phyloP scores from a whole-genome alignment of 2,797 vertebrate genomes.

The Halcyon leucocephala region DNA sequence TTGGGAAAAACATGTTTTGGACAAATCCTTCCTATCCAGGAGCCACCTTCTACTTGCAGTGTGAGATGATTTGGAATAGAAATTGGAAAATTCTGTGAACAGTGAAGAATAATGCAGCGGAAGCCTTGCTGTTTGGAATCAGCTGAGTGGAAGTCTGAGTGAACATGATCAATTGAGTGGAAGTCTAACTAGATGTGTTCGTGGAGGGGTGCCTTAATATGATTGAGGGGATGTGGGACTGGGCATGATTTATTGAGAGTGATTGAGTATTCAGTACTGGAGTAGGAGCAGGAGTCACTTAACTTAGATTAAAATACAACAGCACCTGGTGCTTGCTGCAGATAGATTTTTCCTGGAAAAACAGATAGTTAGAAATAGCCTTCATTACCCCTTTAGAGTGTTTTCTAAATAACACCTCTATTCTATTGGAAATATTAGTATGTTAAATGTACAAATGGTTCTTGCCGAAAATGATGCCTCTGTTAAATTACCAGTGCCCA shows the following conservation, averaged over 20 bases:
- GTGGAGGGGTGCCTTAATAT: not conserved
- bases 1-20: not conserved
- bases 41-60: not conserved
- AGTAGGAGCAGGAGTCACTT: slow-evolving; percentile 59
- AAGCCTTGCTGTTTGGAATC: slow-evolving; percentile 1
- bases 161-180: not conserved
- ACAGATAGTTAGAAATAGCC: not conserved
- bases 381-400: not conserved
- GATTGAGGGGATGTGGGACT: slow-evolving; percentile 12
- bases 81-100: not conserved
- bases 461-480: not conserved
- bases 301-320: slow-evolving; percentile 71
- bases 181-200: not conserved
- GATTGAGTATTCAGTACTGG: slow-evolving; percentile 2
- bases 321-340: slow-evolving; percentile 27
- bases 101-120: not conserved
- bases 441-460: not conserved
- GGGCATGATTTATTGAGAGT: slow-evolving; percentile 33
- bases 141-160: not conserved
- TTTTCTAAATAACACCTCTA: not conserved
- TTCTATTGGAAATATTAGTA: not conserved
- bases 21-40: not conserved
- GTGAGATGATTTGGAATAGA: not conserved
- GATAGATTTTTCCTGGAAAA: not conserved
- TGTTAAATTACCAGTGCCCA: not conserved